Base-by-base conservation (phyloP, 2,113 vertebrate genomes). In the Gambusia affinis region DNA sequence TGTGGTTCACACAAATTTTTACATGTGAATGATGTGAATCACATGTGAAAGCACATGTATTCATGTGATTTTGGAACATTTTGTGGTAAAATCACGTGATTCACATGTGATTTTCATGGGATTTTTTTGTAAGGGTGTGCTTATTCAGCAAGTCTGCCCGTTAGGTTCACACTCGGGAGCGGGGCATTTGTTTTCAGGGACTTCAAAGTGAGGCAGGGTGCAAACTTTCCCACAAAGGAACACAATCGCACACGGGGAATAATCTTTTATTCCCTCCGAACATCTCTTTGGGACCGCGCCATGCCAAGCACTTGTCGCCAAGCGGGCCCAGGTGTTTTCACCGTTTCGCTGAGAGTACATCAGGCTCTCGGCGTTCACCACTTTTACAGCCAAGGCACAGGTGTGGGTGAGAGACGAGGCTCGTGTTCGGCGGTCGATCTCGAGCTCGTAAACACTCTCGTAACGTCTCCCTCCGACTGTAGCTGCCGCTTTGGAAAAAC, bases 321-420 rank as follows among this genome's bases (percentile, higher is more conserved):
- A 89, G 86, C 78, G 72, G 79, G 79, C 81, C 85, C 91, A 91
- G 89, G 87, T 92, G 90, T 85, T 82, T 81, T 57, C 81, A 81
- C 66, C 28, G 70, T 87, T 88, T 90, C 83, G 69, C 77, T 69
- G 76, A 84, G 80, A 84, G 80, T 86, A 83, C 67, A 67, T 73
- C 85, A 77, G 66, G 68, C 44, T 64, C 72, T 88, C 83, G 75
- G 73, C 70, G 86, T 72, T 62, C 44, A 57, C 76, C 42, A 35
- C 67, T 85, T 89, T 90, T 84, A 86, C 84, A 77, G 75, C 66
- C 76, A 72, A 67, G 72, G 71, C 76, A 54, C 86, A 89, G 83
- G 85, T 89, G 84, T 83, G 83, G 84, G 64, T 70, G 72, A 81
- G 73, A 87, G 83, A 86, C 71, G 78, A 70, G n/a, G 51, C 33